Conservation (phyloP, 92 coral and sea anemone species). For the Porites divaricata region DNA sequence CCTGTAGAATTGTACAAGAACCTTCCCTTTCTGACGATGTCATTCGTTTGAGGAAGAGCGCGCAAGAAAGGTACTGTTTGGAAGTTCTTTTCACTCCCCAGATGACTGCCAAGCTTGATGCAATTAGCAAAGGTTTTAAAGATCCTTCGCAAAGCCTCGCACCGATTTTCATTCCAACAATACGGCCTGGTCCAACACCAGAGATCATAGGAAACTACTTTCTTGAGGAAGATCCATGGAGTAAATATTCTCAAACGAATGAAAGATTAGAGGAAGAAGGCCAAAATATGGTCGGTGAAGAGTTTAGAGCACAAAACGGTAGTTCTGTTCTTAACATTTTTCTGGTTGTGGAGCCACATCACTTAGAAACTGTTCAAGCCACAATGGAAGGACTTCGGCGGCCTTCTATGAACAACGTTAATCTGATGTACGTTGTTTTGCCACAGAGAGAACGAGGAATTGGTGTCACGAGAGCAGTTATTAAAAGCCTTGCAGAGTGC, state of each 20-base stretch:
- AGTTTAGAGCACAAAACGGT: background rate
- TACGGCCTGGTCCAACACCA: conserved; percentile 47
- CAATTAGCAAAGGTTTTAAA: conserved; percentile 3
- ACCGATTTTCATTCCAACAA: conserved; percentile 47
- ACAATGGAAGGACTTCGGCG: conserved; percentile 13
- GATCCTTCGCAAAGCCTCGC: conserved; percentile 29
- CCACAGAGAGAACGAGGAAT: conserved; percentile 54
- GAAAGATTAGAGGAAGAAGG: conserved; percentile 1
- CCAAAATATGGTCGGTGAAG: background rate
- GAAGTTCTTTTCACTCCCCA: conserved; percentile 4
- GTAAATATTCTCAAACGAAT: background rate
- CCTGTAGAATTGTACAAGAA: conserved; percentile 15
- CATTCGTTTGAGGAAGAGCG: background rate
- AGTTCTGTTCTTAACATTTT: conserved; percentile 5
- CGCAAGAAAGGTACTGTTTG: background rate
- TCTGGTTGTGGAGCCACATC: conserved; percentile 48
- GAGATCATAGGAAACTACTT: conserved; percentile 36
- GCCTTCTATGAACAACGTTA: conserved; percentile 21
- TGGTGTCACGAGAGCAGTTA: conserved; percentile 47
- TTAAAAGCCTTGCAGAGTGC: conserved; percentile 50
- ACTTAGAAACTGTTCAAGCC: conserved; percentile 26
- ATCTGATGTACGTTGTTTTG: conserved; percentile 37
- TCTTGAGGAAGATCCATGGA: conserved; percentile 59
- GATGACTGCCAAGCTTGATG: background rate
- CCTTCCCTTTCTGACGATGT: background rate